Evolutionary conservation across 2,888 invertebrate genomes (phyloP), one percentile per base, ranked within the genome.

Genomic region (Ptilodon capucinus): DNA sequence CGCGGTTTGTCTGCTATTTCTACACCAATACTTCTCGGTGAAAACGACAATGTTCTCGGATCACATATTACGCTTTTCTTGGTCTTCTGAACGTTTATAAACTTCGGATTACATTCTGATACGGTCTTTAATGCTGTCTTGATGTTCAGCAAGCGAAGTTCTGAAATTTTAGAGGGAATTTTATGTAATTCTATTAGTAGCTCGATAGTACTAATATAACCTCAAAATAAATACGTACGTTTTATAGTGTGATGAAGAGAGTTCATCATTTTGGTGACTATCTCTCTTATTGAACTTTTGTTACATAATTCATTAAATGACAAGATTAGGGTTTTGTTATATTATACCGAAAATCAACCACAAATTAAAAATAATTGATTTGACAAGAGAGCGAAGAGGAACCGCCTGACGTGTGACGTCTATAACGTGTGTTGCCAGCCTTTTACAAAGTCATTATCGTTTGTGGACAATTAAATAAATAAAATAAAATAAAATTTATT

Each of bases 191-290:
- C 44, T 54, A 56, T 43, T 54, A 28, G n/a, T 28, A 28, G 11
- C n/a, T 28, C 28, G n/a, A 28, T n/a, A 8, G 19, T 38, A 19
- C 2, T 9, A 40, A 36, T 43, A 69, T 84, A 86, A 84, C 86
- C 85, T 79, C 60, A 68, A 78, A 68, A 48, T 17, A 8, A 13
- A 11, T 46, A 80, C 87, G 60, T 80, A 90, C 90, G 84, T 81
- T 87, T 89, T 42, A 79, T 76, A 42, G 84, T 78, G 42, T 78
- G 84, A 5, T 83, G 83, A 48, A 88, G 59, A 25, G 84, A 82
- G 60, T 85, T 87, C 76, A 89, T 82, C 71, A 74, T 81, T 54
- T 44, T 72, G 34, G 46, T 55, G 47, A 43, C 43, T 59, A 51
- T 40, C 34, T 54, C 42, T n/a, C 39, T 42, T 16, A 11, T 11